Conservation (phyloP, 2,797 vertebrate species). For the Sus cebifrons region DNA sequence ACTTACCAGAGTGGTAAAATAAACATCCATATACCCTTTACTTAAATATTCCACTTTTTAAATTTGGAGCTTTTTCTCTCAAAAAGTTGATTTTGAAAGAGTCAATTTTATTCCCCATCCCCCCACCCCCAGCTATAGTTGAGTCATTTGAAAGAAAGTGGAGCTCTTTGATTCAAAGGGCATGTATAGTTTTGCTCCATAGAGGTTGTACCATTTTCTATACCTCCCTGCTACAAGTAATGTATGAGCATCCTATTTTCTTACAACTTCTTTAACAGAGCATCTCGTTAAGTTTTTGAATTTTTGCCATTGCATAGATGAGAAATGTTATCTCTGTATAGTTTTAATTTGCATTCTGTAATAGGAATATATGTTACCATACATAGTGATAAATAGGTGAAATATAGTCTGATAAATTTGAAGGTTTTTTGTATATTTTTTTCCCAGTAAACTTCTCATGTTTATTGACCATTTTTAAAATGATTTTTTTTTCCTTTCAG, state of each 20-base stretch:
- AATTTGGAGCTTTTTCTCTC: constrained; percentile 13
- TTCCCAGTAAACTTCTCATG: background rate
- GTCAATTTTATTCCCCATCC: background rate
- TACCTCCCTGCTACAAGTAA: rapidly evolving
- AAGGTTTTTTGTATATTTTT: background rate
- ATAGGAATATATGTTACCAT: no score
- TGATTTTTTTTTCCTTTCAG: background rate
- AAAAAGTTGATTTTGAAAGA: constrained; percentile 52
- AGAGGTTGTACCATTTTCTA: background rate
- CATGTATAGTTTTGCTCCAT: background rate
- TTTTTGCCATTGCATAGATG: constrained; percentile 35
- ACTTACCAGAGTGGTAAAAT: background rate
- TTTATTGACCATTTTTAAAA: constrained; percentile 26
- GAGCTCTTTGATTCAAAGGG: background rate
- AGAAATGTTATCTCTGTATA: constrained; percentile 40
- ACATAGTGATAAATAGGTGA: background rate
- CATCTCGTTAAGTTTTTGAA: constrained; percentile 44
- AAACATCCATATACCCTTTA: background rate
- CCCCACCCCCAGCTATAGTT: background rate
- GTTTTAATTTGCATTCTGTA: constrained; percentile 20
- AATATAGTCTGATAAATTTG: constrained; percentile 40
- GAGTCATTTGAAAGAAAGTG: constrained; percentile 19
- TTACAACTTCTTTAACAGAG: background rate
- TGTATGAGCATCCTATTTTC: background rate
- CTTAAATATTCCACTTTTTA: background rate